Evolutionary conservation across 2,797 vertebrate species (phyloP).

Genomic region (Sebastolobus alascanus): DNA sequence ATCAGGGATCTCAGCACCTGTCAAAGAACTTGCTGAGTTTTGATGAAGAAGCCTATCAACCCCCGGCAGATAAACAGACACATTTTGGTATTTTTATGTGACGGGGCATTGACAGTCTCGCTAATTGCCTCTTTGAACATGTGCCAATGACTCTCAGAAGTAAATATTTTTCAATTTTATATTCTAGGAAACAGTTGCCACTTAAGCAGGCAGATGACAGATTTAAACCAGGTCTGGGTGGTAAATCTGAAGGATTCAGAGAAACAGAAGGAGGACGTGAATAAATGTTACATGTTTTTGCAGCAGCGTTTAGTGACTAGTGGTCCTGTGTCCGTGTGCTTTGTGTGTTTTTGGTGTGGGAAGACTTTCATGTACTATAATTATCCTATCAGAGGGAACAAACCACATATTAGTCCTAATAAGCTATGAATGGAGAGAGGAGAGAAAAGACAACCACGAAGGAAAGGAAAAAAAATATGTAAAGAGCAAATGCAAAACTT

Average conservation of each 20-base stretch:
- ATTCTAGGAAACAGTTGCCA: background rate
- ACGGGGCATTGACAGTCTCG: background rate
- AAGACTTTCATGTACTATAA: conserved; percentile 11
- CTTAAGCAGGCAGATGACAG: conserved; percentile 3
- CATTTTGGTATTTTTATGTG: background rate
- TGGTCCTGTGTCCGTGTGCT: background rate
- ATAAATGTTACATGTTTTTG: background rate
- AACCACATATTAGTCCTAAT: conserved; percentile 25
- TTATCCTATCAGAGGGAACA: conserved; percentile 27
- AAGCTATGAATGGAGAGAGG: background rate
- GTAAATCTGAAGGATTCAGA: background rate
- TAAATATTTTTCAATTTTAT: background rate
- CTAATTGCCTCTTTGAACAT: conserved; percentile 36
- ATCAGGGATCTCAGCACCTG: conserved; percentile 49
- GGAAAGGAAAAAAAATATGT: background rate
- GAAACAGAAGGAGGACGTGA: background rate
- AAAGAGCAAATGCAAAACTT: background rate
- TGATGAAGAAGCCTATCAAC: conserved; percentile 55
- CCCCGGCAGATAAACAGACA: conserved; percentile 32
- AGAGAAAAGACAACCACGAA: background rate
- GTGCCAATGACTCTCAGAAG: conserved; percentile 10
- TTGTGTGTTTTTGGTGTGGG: conserved; percentile 17
- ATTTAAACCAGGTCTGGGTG: background rate
- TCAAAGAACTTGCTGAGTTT: conserved; percentile 27
- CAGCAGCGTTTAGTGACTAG: background rate